Evolutionary conservation across 1,140 invertebrate genomes (phyloP).

Genomic region (Chelonus insularis): DNA sequence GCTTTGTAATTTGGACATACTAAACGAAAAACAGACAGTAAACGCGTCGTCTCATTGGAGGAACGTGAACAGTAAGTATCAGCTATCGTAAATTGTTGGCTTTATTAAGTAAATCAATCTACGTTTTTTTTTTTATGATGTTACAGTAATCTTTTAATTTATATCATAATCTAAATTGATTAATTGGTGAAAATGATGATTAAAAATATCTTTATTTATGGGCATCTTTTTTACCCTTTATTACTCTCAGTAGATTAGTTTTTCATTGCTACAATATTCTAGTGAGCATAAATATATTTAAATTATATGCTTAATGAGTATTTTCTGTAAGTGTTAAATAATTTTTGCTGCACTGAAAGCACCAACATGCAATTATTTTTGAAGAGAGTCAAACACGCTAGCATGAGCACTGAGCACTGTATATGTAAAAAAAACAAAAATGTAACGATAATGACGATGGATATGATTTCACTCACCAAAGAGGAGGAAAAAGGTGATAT

Average conservation of each 20-base stretch:
- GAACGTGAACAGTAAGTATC: constrained; percentile 83
- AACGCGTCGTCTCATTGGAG: constrained; percentile 73
- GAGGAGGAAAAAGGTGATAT: too few species aligned
- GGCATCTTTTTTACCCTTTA: too few species aligned
- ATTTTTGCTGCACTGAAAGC: neutral
- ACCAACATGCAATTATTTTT: neutral
- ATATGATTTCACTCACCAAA: too few species aligned
- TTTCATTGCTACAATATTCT: neutral
- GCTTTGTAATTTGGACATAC: constrained; percentile 60
- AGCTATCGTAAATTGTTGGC: constrained; percentile 8
- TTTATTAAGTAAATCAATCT: neutral
- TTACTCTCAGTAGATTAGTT: too few species aligned
- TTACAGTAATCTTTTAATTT: too few species aligned
- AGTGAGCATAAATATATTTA: too few species aligned
- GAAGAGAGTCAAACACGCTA: neutral
- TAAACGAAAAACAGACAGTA: constrained; percentile 70
- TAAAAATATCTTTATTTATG: too few species aligned
- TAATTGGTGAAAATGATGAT: too few species aligned
- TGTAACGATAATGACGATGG: neutral
- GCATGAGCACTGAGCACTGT: neutral
- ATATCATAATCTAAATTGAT: too few species aligned
- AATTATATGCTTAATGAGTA: neutral
- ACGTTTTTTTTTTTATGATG: neutral
- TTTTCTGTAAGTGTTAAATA: neutral
- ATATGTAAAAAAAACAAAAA: neutral